Evolutionary conservation across 2,113 vertebrate genomes (phyloP).

Genomic region (Calidris pugnax): DNA sequence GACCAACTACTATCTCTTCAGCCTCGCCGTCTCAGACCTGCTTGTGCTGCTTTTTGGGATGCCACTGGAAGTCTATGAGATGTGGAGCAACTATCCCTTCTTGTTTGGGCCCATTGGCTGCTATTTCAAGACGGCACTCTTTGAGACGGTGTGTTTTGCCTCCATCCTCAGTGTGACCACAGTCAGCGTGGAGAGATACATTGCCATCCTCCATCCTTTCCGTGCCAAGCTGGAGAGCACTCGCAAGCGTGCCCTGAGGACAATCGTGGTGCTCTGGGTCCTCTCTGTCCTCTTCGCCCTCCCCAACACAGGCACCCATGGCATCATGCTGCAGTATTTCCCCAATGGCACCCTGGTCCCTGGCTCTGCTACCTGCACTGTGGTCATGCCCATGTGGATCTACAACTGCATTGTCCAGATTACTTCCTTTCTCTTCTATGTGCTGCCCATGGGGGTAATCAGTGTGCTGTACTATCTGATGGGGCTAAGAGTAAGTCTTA

Average conservation of each 20-base stretch:
- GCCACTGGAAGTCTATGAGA: conserved; percentile 93
- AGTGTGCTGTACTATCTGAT: conserved; percentile 91
- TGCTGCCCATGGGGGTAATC: conserved; percentile 90
- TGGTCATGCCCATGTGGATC: conserved; percentile 87
- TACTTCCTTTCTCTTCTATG: conserved; percentile 89
- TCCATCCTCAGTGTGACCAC: conserved; percentile 92
- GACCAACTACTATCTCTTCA: conserved; percentile 95
- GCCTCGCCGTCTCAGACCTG: conserved; percentile 90
- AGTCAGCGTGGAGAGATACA: conserved; percentile 89
- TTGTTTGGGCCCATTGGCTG: conserved; percentile 85
- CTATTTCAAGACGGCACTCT: conserved; percentile 91
- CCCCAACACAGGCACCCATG: conserved; percentile 90
- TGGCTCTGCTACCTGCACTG: conserved; percentile 83
- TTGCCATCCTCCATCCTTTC: conserved; percentile 89
- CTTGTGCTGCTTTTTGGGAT: conserved; percentile 90
- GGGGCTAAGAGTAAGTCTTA: conserved; percentile 81
- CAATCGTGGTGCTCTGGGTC: conserved; percentile 85
- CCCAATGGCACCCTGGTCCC: conserved; percentile 73
- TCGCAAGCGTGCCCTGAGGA: conserved; percentile 82
- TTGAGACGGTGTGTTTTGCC: conserved; percentile 91
- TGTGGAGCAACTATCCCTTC: conserved; percentile 97
- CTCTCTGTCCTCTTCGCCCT: conserved; percentile 86
- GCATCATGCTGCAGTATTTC: conserved; percentile 77
- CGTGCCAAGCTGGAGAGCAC: conserved; percentile 88
- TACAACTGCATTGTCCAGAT: conserved; percentile 92